Evolutionary conservation across 2,888 invertebrate genomes (phyloP), one percentile per base, ranked within the genome.

Genomic region (Micoletzkya japonica): DNA sequence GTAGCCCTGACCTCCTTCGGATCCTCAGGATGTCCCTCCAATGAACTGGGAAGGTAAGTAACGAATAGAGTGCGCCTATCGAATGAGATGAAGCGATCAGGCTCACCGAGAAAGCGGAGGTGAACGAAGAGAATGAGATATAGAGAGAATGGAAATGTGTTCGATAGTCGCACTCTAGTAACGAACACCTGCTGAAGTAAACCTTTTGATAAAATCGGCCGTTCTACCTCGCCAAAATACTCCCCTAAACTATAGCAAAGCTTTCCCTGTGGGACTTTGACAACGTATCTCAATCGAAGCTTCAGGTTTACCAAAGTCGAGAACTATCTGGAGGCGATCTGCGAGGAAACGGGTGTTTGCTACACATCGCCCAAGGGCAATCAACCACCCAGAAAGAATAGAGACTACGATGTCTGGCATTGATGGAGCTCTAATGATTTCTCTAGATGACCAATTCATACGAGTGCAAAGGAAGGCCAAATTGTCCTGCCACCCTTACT

Each of bases 1-100:
- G 72, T 84, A 17, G 84, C 81, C 1, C 73, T 84, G 39, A 82
- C 82, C 2, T 84, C 84, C 1, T 84, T 82, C 58, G 84, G 84
- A n/a, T 81, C 84, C 6, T 71, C 73, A 26, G 83, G 82, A 49
- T 84, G 84, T 68, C 82, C 84, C 6, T 70, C 84, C 7, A 83
- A 84, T 73, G 80, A 84, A 74, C 64, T 84, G 37, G 84, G 81
- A 0, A 75, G 82, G 75, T 73, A 30, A 39, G 17, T 0, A 44
- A 26, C 24, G n/a, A n/a, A n/a, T n/a, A n/a, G n/a, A n/a, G n/a
- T n/a, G n/a, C n/a, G n/a, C n/a, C n/a, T n/a, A n/a, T n/a, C n/a
- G n/a, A n/a, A n/a, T n/a, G n/a, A n/a, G n/a, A n/a, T n/a, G n/a
- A n/a, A n/a, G n/a, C n/a, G n/a, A n/a, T n/a, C n/a, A n/a, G n/a